Evolutionary conservation across 2,888 invertebrate species (phyloP).

Genomic region (Mesochorus sp.): DNA sequence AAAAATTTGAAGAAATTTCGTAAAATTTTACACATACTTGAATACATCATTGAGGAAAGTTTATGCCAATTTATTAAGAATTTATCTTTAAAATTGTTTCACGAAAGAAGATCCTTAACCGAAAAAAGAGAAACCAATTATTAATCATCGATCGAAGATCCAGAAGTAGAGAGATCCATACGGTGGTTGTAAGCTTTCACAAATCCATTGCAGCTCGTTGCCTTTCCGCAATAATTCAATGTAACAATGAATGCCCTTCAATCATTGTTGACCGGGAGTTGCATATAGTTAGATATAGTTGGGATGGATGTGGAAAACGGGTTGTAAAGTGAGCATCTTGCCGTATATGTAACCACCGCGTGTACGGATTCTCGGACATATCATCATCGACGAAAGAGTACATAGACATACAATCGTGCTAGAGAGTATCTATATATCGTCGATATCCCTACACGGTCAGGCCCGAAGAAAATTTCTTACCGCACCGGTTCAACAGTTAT

Average conservation of each 20-base stretch:
- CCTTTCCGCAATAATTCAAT: neutral
- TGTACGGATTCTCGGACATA: neutral
- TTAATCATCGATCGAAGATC: no score
- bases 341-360: neutral
- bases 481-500: conserved; percentile 53
- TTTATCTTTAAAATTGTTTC: no score
- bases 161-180: no score
- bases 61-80: no score
- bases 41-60: no score
- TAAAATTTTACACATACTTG: no score
- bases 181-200: neutral
- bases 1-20: no score
- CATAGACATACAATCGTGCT: no score
- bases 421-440: neutral
- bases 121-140: no score
- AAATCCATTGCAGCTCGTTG: neutral
- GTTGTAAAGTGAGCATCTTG: conserved; percentile 10
- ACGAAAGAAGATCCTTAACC: no score
- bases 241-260: conserved; percentile 24
- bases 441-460: conserved; percentile 10
- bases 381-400: conserved; percentile 27
- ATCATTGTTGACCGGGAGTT: conserved; percentile 18
- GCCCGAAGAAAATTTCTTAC: conserved; percentile 31
- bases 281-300: neutral
- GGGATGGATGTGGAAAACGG: conserved; percentile 23